Evolutionary conservation across 2,797 vertebrate species (phyloP), one percentile per base, ranked within the genome.

Genomic region (Alcedo quadribrachys): DNA sequence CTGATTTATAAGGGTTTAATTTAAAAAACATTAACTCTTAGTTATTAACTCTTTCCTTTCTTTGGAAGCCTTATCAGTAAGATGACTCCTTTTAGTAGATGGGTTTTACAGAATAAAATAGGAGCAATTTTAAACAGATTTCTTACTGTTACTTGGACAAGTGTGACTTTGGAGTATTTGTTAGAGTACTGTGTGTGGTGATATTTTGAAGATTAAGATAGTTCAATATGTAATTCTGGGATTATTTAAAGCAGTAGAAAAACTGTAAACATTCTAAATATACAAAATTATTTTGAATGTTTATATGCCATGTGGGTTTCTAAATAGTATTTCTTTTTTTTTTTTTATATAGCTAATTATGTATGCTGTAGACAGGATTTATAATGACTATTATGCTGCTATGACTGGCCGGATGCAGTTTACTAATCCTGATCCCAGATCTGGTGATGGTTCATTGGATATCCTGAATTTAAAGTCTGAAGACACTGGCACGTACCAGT

Each of bases 401-500:
- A 91, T 98, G 93, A 98, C 96, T 92, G 98, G 98, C 43, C 95
- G 99, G 40, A 98, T 99, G 28, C 98, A 99, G 92, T 99, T 99
- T 96, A 98, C 97, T 68, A 97, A 97, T 48, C 88, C 94, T 2
- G 98, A 99, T 94, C 98, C 99, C 35, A 98, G 91, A 95, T 98
- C 96, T 10, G 99, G 99, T 17, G 99, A 99, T 27, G 99, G 98
- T 43, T 99, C 98, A 2, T 98, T 99, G 96, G 98, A 98, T 85
- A 96, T 99, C 42, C 97, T 97, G 11, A 97, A 98, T 37, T 97
- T 99, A 89, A 98, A 98, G 82, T 95, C 98, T 5, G 82, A 98
- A 0, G 99, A 99, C 95, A 98, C 98, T 2, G 99, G 98, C 46
- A 98, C 98, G 0, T 99, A 99, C 68, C 99, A 99, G 84, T 99